Evolutionary conservation across 2,797 vertebrate genomes (phyloP).

Genomic region (Neopelma chrysocephalum): DNA sequence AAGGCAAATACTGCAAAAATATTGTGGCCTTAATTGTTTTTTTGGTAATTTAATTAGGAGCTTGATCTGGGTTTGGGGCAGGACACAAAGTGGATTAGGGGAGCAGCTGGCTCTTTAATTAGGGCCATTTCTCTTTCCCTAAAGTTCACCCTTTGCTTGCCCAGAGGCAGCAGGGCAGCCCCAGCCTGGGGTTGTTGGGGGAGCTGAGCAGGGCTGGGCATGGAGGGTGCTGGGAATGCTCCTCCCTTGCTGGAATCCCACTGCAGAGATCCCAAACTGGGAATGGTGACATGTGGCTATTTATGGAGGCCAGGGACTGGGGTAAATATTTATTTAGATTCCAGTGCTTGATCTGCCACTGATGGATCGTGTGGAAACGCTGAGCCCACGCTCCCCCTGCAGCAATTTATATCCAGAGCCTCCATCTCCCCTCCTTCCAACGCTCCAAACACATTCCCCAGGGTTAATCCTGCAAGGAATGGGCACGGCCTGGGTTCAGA

Average conservation of each 20-base stretch:
- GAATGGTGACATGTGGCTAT: not conserved
- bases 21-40: not conserved
- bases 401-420: not conserved
- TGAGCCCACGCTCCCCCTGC: not conserved
- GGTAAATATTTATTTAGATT: constrained; percentile 11
- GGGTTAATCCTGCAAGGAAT: not conserved
- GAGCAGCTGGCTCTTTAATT: not conserved
- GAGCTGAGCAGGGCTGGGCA: not conserved
- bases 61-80: constrained; percentile 31
- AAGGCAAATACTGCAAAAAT: not conserved
- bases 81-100: constrained; percentile 26
- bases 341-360: not conserved
- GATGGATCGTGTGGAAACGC: constrained; percentile 13
- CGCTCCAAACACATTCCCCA: not conserved
- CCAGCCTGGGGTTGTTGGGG: not conserved
- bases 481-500: not conserved
- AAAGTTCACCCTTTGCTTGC: not conserved
- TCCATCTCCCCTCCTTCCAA: not conserved
- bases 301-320: not conserved
- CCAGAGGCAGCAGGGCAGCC: not conserved
- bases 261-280: not conserved
- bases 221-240: not conserved
- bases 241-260: not conserved
- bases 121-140: not conserved
- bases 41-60: constrained; percentile 35